A percentile compares a stretch with the other conserved stretches of the same genome.
Conservation (phyloP, 2,113 vertebrate genomes). For the Cyphomyrus discorhynchus region DNA sequence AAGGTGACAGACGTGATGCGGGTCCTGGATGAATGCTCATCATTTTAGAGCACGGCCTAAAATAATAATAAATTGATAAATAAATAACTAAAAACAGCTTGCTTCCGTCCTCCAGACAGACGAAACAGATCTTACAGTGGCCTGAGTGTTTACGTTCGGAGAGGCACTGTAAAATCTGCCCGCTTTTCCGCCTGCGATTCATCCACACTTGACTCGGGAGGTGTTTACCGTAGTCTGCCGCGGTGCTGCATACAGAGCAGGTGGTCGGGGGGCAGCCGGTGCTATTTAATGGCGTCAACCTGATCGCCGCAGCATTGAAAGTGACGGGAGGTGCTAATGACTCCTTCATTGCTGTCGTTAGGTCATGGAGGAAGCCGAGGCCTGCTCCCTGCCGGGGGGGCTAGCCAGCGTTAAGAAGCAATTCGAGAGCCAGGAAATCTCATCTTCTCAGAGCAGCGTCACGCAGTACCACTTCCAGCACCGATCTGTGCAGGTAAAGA, state of each 20-base stretch:
- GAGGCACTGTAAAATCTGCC: neutral
- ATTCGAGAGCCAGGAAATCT: constrained; percentile 72
- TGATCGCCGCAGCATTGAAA: constrained; percentile 42
- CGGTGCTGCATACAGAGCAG: neutral
- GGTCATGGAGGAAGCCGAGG: constrained; percentile 76
- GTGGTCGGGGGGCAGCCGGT: neutral
- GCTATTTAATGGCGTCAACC: constrained; percentile 29
- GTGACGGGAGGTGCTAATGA: constrained; percentile 46
- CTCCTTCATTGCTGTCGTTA: constrained; percentile 55
- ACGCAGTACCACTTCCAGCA: constrained; percentile 71
- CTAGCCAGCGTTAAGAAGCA: constrained; percentile 82
- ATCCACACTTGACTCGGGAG: neutral
- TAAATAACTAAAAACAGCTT: neutral
- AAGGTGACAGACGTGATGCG: neutral
- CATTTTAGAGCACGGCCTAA: neutral
- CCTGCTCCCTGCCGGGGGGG: constrained; percentile 78
- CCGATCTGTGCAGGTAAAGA: constrained; percentile 73
- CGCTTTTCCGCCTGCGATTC: neutral
- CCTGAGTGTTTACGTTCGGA: neutral
- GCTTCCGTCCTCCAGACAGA: neutral
- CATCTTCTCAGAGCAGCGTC: constrained; percentile 60
- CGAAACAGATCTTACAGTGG: constrained; percentile 15
- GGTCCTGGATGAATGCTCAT: neutral
- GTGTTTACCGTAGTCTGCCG: neutral
- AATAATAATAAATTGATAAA: neutral